phyloP scores from a whole-genome alignment of 2,113 vertebrate species.

The Boulengeromyrus knoepffleri region DNA sequence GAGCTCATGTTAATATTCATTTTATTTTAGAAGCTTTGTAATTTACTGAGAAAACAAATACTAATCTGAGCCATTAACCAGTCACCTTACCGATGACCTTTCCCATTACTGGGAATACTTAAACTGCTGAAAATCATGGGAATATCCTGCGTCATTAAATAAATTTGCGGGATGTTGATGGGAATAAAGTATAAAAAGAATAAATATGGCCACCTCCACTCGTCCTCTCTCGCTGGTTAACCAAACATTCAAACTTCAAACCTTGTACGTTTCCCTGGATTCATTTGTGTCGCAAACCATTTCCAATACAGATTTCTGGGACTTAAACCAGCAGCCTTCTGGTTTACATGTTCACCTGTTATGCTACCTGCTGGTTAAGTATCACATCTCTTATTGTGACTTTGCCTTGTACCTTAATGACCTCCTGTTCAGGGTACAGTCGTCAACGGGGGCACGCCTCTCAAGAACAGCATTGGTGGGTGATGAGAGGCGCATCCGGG shows the following conservation, averaged over 20 bases:
- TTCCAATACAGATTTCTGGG: background rate
- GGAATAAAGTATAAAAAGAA: background rate
- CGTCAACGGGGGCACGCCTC: conserved; percentile 70
- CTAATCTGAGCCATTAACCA: background rate
- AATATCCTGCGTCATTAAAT: background rate
- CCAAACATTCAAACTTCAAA: background rate
- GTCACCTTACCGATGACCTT: background rate
- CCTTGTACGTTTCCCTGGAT: background rate
- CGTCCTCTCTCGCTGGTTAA: background rate
- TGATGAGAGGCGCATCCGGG: conserved; percentile 65
- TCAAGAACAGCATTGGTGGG: conserved; percentile 67
- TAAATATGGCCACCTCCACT: background rate
- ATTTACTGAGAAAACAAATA: background rate
- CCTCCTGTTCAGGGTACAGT: conserved; percentile 68
- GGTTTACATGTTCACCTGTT: background rate
- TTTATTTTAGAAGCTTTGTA: background rate
- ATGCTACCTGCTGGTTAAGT: background rate
- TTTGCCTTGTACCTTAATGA: conserved; percentile 71
- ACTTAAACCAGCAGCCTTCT: background rate
- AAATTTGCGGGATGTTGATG: background rate
- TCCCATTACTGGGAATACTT: background rate
- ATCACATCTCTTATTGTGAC: background rate
- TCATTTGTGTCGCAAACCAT: background rate
- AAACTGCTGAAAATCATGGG: background rate
- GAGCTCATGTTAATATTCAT: background rate